phyloP scores from a whole-genome alignment of 2,888 invertebrate species.

The Flexamia atlantica region DNA sequence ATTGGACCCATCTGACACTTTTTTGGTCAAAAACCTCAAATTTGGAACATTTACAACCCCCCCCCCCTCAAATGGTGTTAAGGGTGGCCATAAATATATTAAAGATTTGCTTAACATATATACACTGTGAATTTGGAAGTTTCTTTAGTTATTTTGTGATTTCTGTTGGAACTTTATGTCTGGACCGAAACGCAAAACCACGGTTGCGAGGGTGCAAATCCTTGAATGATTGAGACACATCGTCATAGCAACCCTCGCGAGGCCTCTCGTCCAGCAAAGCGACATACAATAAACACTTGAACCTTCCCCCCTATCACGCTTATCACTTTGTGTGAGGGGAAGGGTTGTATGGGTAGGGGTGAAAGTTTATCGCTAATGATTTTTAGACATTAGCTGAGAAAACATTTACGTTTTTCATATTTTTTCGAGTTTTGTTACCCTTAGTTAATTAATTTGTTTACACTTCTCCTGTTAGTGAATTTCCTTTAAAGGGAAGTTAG shows the following conservation, averaged over 20 bases:
- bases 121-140: no score
- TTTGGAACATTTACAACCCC: no score
- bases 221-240: neutral
- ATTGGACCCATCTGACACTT: no score
- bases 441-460: no score
- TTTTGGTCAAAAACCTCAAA: no score
- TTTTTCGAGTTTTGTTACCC: no score
- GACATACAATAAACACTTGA: conserved; percentile 1
- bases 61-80: no score
- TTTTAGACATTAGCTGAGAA: neutral
- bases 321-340: neutral
- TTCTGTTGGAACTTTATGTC: neutral
- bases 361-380: neutral
- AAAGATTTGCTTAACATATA: no score
- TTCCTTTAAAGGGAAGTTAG: no score
- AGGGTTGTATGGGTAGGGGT: conserved; percentile 1
- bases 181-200: neutral
- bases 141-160: no score
- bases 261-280: neutral
- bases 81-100: no score
- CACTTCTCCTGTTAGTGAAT: no score
- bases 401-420: neutral
- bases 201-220: conserved; percentile 8
- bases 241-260: neutral
- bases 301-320: neutral